phyloP scores from a whole-genome alignment of 2,113 vertebrate species.

The Candoia aspera region DNA sequence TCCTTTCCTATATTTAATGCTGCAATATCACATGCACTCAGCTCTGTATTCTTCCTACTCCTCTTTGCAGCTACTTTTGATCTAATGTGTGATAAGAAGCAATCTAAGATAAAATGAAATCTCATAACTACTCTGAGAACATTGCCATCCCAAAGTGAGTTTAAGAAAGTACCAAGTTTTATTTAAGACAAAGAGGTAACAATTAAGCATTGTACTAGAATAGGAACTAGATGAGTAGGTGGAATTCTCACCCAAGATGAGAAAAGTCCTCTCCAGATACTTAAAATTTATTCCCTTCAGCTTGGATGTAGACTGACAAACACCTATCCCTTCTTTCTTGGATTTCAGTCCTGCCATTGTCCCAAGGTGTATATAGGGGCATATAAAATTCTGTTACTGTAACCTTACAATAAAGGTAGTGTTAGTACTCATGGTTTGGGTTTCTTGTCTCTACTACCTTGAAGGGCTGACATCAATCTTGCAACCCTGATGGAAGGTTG shows the following conservation, averaged over 20 bases:
- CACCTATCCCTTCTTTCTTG: neutral
- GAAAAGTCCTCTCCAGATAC: neutral
- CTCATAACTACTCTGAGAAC: neutral
- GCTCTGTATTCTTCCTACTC: neutral
- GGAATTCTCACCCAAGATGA: neutral
- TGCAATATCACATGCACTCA: neutral
- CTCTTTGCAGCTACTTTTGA: neutral
- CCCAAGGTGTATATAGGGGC: too few species aligned
- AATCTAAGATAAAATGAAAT: neutral
- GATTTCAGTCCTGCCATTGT: neutral
- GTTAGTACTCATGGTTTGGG: too few species aligned
- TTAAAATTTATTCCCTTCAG: neutral
- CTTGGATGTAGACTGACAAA: neutral
- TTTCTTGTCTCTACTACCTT: too few species aligned
- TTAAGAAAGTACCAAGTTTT: neutral
- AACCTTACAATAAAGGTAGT: too few species aligned
- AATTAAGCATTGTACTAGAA: neutral
- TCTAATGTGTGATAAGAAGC: neutral
- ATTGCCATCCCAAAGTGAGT: neutral
- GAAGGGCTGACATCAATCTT: neutral
- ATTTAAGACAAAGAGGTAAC: neutral
- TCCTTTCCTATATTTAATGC: neutral
- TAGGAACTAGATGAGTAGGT: neutral
- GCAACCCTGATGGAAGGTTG: neutral
- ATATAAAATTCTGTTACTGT: too few species aligned